A percentile compares a stretch with the other conserved stretches of the same genome.
Conservation (phyloP, 2,797 vertebrate genomes). For the Myotis daubentonii region DNA sequence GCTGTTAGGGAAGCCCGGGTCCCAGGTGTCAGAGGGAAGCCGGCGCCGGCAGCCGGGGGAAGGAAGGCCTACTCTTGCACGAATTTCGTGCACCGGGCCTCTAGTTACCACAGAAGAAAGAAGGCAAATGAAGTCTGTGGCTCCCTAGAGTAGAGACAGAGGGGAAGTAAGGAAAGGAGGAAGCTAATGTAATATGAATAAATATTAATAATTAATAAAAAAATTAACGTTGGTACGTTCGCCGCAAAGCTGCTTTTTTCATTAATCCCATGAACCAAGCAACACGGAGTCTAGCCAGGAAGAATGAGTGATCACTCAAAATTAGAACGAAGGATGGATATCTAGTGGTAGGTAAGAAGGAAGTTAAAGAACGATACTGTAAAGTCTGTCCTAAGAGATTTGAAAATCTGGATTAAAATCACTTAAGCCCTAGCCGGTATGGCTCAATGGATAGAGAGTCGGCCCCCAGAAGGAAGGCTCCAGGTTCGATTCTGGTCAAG, state of each 20-base stretch:
- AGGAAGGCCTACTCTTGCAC: too few relatives aligned
- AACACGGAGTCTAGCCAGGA: not conserved
- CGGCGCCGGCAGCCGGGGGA: too few relatives aligned
- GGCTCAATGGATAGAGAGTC: too few relatives aligned
- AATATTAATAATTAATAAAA: constrained; percentile 23
- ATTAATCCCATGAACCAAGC: not conserved
- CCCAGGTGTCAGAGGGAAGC: too few relatives aligned
- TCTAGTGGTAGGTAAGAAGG: not conserved
- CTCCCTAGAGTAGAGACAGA: not conserved
- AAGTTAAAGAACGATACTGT: not conserved
- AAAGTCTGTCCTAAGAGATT: not conserved
- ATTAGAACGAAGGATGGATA: not conserved
- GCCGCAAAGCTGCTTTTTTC: not conserved
- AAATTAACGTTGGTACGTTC: not conserved
- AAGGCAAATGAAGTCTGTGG: not conserved
- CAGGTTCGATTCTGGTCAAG: too few relatives aligned
- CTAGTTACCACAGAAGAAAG: not conserved
- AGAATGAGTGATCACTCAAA: not conserved
- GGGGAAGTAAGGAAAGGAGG: not conserved
- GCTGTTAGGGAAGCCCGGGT: too few relatives aligned
- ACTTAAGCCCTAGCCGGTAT: too few relatives aligned
- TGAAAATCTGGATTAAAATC: not conserved
- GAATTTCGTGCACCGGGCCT: too few relatives aligned
- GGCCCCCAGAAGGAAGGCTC: too few relatives aligned
- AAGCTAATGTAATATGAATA: not conserved